Evolutionary conservation across 2,797 vertebrate species (phyloP).

Genomic region (Siniperca scherzeri): DNA sequence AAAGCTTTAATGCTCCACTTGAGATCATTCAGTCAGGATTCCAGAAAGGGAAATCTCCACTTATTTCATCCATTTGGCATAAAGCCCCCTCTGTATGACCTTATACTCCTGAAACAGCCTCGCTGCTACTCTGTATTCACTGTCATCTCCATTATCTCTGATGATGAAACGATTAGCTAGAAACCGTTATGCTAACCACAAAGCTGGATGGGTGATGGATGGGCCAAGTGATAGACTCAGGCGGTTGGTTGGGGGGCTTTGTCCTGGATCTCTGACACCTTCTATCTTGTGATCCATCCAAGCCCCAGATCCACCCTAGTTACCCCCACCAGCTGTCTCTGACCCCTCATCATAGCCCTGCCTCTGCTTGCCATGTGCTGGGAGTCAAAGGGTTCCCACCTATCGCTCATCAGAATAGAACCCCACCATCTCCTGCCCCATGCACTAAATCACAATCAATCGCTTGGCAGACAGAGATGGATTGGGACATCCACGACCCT

Average conservation of each 20-base stretch:
- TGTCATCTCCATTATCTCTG: conserved; percentile 86
- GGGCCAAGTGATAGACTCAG: conserved; percentile 80
- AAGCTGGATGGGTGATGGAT: conserved; percentile 84
- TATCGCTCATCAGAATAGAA: conserved; percentile 85
- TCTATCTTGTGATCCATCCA: conserved; percentile 76
- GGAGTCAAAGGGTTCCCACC: conserved; percentile 81
- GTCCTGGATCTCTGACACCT: conserved; percentile 79
- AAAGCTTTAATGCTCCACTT: conserved; percentile 22
- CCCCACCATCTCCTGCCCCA: conserved; percentile 69
- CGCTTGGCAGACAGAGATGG: conserved; percentile 85
- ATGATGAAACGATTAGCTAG: conserved; percentile 92
- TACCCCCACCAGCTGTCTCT: conserved; percentile 85
- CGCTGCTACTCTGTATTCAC: conserved; percentile 85
- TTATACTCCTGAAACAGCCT: conserved; percentile 79
- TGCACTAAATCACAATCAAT: conserved; percentile 82
- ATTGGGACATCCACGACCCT: conserved; percentile 81
- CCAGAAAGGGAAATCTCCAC: conserved; percentile 7
- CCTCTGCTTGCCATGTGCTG: conserved; percentile 83
- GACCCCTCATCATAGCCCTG: conserved; percentile 80
- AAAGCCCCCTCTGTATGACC: not conserved
- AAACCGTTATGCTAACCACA: conserved; percentile 87
- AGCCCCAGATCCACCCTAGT: conserved; percentile 61
- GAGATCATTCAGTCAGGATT: conserved; percentile 10
- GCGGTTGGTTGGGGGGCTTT: conserved; percentile 74
- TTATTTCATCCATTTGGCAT: conserved; percentile 43